phyloP scores from a whole-genome alignment of 2,797 vertebrate genomes.

The Chelon labrosus region DNA sequence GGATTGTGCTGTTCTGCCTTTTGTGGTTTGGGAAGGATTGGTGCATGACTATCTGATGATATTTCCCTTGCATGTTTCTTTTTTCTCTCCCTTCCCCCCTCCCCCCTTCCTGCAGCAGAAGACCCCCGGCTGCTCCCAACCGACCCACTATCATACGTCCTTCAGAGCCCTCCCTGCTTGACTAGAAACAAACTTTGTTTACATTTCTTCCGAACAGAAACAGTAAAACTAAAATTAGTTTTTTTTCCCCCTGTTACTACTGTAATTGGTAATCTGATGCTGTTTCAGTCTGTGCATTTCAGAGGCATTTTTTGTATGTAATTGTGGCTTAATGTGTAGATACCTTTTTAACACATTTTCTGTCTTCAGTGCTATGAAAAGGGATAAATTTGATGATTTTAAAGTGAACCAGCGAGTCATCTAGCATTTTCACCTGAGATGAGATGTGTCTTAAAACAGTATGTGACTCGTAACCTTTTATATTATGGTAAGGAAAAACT shows the following conservation, averaged over 20 bases:
- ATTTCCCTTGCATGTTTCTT: conserved; percentile 63
- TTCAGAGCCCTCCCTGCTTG: conserved; percentile 92
- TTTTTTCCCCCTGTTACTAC: conserved; percentile 37
- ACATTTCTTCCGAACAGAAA: conserved; percentile 58
- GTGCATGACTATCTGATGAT: conserved; percentile 70
- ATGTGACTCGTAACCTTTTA: conserved; percentile 45
- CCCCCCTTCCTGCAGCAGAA: conserved; percentile 87
- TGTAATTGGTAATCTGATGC: conserved; percentile 59
- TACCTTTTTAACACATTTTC: conserved; percentile 38
- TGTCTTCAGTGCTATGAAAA: conserved; percentile 49
- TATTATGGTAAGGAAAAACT: conserved; percentile 30
- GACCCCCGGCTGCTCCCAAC: conserved; percentile 92
- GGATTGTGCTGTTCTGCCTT: conserved; percentile 35
- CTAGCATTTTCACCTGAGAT: conserved; percentile 46
- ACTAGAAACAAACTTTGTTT: conserved; percentile 83
- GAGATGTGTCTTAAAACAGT: conserved; percentile 37
- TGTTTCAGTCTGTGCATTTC: conserved; percentile 63
- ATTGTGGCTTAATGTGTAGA: conserved; percentile 47
- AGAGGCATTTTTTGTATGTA: conserved; percentile 56
- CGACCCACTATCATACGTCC: conserved; percentile 93
- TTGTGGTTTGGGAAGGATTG: conserved; percentile 57
- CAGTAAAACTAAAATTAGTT: conserved; percentile 22
- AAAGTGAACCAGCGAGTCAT: conserved; percentile 29
- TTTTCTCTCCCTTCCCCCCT: conserved; percentile 5
- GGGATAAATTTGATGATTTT: conserved; percentile 53